phyloP scores from a whole-genome alignment of 2,113 vertebrate species.

The Pongo pygmaeus region DNA sequence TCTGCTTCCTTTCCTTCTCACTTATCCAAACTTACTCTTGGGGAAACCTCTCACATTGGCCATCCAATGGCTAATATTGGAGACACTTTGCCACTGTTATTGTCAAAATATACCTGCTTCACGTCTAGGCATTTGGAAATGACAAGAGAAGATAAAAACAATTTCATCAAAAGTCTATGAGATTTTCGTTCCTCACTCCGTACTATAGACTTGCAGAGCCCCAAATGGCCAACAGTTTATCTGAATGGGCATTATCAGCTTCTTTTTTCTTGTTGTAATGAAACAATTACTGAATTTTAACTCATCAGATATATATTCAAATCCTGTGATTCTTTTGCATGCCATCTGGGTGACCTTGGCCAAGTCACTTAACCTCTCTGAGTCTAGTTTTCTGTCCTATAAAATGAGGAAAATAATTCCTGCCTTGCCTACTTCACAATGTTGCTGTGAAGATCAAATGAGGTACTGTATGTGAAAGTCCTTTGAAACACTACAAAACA shows the following conservation, averaged over 20 bases:
- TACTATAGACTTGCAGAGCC: background rate
- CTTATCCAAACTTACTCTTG: background rate
- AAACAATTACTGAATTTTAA: constrained; percentile 40
- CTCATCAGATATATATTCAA: constrained; percentile 57
- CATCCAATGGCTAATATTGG: background rate
- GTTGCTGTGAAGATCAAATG: constrained; percentile 71
- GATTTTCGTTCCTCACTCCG: background rate
- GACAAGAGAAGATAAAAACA: constrained; percentile 28
- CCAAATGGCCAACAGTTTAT: background rate
- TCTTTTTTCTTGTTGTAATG: constrained; percentile 35
- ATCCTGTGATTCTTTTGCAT: constrained; percentile 41
- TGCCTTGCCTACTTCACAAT: constrained; percentile 62
- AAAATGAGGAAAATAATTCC: constrained; percentile 68
- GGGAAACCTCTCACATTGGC: constrained; percentile 12
- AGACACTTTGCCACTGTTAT: constrained; percentile 23
- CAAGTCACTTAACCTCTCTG: constrained; percentile 75
- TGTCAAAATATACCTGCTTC: constrained; percentile 30
- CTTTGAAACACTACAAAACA: constrained; percentile 75
- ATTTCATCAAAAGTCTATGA: constrained; percentile 13
- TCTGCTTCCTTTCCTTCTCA: background rate
- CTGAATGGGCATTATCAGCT: constrained; percentile 14
- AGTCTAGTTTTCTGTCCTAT: constrained; percentile 59
- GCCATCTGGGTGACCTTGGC: constrained; percentile 68
- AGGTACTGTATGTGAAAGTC: constrained; percentile 61
- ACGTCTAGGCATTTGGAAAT: constrained; percentile 47